phyloP scores from a whole-genome alignment of 2,113 vertebrate species.

The Okapia johnstoni region DNA sequence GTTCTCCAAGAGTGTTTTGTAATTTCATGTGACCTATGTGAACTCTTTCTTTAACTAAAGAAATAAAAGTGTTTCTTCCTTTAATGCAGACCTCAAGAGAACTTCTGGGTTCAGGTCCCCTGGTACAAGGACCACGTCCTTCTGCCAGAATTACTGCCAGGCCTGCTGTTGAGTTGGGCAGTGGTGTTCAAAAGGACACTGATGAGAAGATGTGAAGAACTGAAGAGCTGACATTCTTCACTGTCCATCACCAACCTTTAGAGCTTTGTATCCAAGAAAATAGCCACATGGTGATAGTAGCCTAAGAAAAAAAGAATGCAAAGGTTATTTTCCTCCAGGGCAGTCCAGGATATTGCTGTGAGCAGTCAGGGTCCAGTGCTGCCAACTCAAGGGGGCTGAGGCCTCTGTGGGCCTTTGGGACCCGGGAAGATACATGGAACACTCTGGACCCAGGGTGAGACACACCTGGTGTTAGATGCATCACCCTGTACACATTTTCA shows the following conservation, averaged over 20 bases:
- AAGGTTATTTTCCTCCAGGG: neutral
- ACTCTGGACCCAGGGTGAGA: neutral
- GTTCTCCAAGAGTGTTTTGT: neutral
- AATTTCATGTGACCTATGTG: neutral
- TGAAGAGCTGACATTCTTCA: neutral
- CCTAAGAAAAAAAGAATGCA: neutral
- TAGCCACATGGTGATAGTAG: accelerated
- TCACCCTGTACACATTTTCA: neutral
- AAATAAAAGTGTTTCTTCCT: neutral
- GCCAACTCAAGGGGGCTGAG: neutral
- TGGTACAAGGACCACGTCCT: neutral
- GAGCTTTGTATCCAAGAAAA: neutral
- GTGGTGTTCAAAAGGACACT: neutral
- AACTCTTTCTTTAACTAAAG: neutral
- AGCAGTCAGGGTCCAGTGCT: neutral
- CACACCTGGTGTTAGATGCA: neutral
- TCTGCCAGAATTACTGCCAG: neutral
- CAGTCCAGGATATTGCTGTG: neutral
- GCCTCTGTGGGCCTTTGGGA: neutral
- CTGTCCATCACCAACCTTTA: neutral
- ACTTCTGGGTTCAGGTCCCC: neutral
- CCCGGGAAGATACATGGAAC: neutral
- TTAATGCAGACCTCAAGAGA: neutral
- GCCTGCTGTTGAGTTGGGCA: neutral
- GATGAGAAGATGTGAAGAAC: neutral